Percentiles rank a stretch among this genome's conserved stretches.
These are phyloP conservation scores for Agrypnus murinus DNA, from an alignment of 2,888 invertebrate species.

Conservation along the genomic window DNA sequence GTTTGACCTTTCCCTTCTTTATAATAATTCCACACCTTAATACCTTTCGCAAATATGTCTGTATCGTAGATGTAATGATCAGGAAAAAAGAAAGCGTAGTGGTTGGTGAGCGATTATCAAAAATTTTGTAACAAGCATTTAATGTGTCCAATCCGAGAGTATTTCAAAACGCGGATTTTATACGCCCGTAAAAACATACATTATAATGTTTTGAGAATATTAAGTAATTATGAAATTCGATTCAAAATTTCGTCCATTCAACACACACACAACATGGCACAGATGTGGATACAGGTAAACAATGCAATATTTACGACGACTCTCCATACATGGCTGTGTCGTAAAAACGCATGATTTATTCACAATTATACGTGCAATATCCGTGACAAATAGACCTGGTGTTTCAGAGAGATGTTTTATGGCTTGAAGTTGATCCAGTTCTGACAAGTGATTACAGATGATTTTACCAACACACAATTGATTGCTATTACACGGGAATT, in stretches of 20 bases:
- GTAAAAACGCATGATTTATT: constrained; percentile 55
- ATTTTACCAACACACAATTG: background rate
- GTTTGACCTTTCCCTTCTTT: constrained; percentile 7
- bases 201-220: no score
- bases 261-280: no score
- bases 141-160: no score
- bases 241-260: no score
- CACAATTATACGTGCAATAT: constrained; percentile 53
- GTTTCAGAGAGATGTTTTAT: constrained; percentile 36
- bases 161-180: no score
- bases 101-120: no score
- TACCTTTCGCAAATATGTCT: background rate
- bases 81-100: no score
- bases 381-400: constrained; percentile 39
- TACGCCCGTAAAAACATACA: no score
- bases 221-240: no score
- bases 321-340: constrained; percentile 27
- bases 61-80: no score
- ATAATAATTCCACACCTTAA: constrained; percentile 11
- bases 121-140: no score
- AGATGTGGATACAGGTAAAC: constrained; percentile 4
- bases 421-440: constrained; percentile 23
- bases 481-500: constrained; percentile 4
- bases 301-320: constrained; percentile 29
- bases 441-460: constrained; percentile 20